Conservation (phyloP, 2,113 vertebrate genomes). For the Cephalophus harveyi region DNA sequence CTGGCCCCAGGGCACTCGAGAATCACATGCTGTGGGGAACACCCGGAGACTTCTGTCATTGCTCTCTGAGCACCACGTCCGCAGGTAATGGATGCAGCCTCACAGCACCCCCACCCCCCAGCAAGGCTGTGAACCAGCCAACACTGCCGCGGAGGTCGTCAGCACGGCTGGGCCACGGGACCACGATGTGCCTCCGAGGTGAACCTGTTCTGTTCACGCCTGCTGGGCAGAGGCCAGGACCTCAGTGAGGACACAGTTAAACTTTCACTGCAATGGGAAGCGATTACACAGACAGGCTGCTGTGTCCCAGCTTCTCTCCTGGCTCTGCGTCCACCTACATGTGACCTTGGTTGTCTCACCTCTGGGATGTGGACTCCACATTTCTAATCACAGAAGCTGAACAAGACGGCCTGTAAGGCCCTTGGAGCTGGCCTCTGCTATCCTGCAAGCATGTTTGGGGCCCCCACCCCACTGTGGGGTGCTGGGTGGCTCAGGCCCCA, state of each 20-base stretch:
- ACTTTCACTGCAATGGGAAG: background rate
- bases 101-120: conserved; percentile 29
- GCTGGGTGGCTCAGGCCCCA: background rate
- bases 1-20: background rate
- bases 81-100: conserved; percentile 52
- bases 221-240: background rate
- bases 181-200: background rate
- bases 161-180: conserved; percentile 16
- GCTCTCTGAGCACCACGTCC: background rate
- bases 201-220: background rate
- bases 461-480: no score
- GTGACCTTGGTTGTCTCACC: background rate
- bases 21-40: background rate
- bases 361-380: background rate
- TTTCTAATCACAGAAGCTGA: background rate
- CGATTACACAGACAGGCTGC: background rate
- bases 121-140: background rate
- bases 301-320: background rate
- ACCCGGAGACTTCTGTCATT: background rate
- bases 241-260: background rate
- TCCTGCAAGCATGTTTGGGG: background rate
- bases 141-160: conserved; percentile 35
- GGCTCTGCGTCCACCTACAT: background rate
- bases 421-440: background rate
- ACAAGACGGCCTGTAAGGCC: background rate